Evolutionary conservation across 2,797 vertebrate genomes (phyloP).

Genomic region (Margarornis squamiger): DNA sequence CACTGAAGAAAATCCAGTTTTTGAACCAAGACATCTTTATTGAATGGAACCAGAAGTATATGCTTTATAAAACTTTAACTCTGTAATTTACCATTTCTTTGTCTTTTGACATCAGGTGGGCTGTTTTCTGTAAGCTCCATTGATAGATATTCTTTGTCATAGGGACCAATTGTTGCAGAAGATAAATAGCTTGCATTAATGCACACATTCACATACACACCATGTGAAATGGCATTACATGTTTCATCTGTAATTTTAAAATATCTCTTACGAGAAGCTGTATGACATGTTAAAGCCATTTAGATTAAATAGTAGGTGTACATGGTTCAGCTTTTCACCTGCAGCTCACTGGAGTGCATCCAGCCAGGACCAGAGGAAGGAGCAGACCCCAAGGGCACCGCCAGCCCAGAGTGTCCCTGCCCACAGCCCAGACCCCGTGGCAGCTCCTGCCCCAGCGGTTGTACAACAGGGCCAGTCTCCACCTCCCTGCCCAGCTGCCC

Average conservation of each 20-base stretch:
- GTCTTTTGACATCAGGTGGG: background rate
- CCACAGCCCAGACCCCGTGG: accelerated
- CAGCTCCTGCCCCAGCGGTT: accelerated
- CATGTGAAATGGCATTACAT: background rate
- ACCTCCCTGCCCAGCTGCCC: background rate
- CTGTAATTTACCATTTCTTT: background rate
- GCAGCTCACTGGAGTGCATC: background rate
- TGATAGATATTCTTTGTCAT: background rate
- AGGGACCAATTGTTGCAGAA: background rate
- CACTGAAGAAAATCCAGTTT: background rate
- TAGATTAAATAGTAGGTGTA: background rate
- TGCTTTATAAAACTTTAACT: background rate
- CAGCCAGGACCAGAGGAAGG: accelerated
- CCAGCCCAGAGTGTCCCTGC: background rate
- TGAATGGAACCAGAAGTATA: background rate
- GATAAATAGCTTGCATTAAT: background rate
- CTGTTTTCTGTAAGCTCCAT: background rate
- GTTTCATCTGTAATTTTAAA: background rate
- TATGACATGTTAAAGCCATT: background rate
- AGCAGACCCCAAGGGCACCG: accelerated
- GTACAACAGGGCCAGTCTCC: accelerated
- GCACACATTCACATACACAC: background rate
- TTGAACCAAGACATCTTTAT: background rate
- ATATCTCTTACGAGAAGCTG: background rate
- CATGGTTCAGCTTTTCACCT: background rate